These are phyloP conservation scores for Esox masquinongy DNA, from an alignment of 2,797 vertebrate species.

Conservation along the genomic window DNA sequence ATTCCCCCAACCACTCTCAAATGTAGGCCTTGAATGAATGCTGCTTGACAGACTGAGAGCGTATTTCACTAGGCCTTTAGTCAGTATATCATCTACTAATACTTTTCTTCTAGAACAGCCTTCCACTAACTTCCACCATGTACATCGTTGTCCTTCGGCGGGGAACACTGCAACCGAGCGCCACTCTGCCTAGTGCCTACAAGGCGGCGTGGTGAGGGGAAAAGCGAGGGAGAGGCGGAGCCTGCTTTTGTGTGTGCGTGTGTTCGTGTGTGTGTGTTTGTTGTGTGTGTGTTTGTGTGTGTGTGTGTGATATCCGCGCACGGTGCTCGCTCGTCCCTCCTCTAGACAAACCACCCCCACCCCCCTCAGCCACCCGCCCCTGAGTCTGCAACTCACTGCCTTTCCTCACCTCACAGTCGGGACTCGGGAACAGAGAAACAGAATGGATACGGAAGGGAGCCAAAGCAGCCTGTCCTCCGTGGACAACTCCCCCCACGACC, in stretches of 20 bases:
- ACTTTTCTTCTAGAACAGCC: background rate
- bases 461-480: conserved; percentile 91
- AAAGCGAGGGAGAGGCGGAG: conserved; percentile 74
- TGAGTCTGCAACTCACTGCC: conserved; percentile 79
- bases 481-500: conserved; percentile 91
- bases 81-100: background rate
- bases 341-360: conserved; percentile 55
- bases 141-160: conserved; percentile 45
- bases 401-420: conserved; percentile 80
- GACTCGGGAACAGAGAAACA: conserved; percentile 78
- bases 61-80: background rate
- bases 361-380: conserved; percentile 71
- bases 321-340: conserved; percentile 71
- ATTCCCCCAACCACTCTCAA: background rate
- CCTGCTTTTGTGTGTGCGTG: conserved; percentile 29
- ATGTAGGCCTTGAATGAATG: background rate
- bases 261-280: conserved; percentile 30
- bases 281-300: conserved; percentile 50
- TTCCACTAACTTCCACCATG: background rate
- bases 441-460: conserved; percentile 94
- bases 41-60: background rate
- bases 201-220: conserved; percentile 51
- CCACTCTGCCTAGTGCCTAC: conserved; percentile 52
- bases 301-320: conserved; percentile 52
- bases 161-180: conserved; percentile 58